These are phyloP conservation scores for Melanaphis sacchari DNA, from an alignment of 1,140 invertebrate genomes.

Conservation along the genomic window DNA sequence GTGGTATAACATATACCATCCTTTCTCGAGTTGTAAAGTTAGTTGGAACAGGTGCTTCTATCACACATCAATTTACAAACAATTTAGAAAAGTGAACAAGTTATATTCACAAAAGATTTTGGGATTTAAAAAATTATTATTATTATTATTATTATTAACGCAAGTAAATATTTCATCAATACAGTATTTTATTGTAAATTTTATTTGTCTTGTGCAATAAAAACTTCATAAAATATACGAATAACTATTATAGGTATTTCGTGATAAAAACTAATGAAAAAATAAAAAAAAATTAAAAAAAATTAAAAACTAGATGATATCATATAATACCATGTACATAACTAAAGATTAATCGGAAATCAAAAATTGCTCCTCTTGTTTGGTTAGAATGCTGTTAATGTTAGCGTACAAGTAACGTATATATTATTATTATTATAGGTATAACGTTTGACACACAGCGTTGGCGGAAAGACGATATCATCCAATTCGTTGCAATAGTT, in stretches of 20 bases:
- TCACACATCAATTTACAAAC: background rate
- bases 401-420: background rate
- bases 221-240: background rate
- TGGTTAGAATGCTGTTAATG: background rate
- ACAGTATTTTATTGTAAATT: background rate
- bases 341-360: background rate
- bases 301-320: background rate
- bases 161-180: background rate
- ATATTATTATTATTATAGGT: background rate
- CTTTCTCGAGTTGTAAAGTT: too few relatives aligned
- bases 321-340: background rate
- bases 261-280: background rate
- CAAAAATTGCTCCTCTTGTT: background rate
- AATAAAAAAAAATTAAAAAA: background rate
- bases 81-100: background rate
- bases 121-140: background rate
- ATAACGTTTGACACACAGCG: background rate
- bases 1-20: background rate
- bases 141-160: background rate
- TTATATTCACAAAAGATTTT: background rate
- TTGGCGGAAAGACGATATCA: constrained; percentile 15
- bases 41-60: too few relatives aligned
- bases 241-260: background rate
- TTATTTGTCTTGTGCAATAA: background rate
- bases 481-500: background rate